Percentiles rank a stretch among this genome's conserved stretches.
These are phyloP conservation scores for Trichogramma pretiosum DNA, from an alignment of 1,140 invertebrate genomes.

Conservation along the genomic window DNA sequence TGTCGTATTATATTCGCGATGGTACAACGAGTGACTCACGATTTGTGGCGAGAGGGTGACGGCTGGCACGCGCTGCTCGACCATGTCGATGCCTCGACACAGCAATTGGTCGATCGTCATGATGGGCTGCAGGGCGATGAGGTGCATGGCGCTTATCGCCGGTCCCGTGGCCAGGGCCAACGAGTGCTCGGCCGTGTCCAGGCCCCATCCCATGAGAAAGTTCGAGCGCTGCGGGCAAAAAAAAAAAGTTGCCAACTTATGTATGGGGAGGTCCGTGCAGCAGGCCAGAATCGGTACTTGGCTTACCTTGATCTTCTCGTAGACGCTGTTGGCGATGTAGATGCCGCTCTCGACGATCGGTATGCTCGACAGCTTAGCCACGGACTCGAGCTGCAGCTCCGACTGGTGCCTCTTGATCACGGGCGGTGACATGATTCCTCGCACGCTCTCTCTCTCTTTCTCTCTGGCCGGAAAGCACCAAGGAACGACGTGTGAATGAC, in stretches of 20 bases:
- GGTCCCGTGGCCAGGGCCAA: slow-evolving; percentile 43
- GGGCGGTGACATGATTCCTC: slow-evolving; percentile 27
- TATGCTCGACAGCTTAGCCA: slow-evolving; percentile 57
- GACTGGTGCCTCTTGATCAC: slow-evolving; percentile 27
- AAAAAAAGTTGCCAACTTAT: no score
- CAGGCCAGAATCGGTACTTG: no score
- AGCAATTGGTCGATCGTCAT: slow-evolving; percentile 62
- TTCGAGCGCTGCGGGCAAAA: slow-evolving; percentile 51
- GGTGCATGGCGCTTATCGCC: slow-evolving; percentile 53
- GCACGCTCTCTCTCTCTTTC: not conserved
- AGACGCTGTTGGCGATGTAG: slow-evolving; percentile 58
- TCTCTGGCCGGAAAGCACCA: not conserved
- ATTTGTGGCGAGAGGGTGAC: slow-evolving; percentile 67
- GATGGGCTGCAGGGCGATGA: slow-evolving; percentile 60
- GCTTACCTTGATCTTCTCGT: slow-evolving; percentile 62
- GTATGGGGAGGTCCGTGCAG: no score
- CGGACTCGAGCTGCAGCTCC: slow-evolving; percentile 52
- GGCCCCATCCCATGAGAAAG: slow-evolving; percentile 61
- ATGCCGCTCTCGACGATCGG: slow-evolving; percentile 65
- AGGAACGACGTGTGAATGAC: not conserved
- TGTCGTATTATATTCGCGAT: no score
- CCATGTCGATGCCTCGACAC: slow-evolving; percentile 66
- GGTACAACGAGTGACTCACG: slow-evolving; percentile 56
- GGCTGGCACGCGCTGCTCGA: slow-evolving; percentile 66
- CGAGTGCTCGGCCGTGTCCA: slow-evolving; percentile 62